Conservation (phyloP, 2,797 vertebrate genomes). For the Neosilurus hyrtlii region DNA sequence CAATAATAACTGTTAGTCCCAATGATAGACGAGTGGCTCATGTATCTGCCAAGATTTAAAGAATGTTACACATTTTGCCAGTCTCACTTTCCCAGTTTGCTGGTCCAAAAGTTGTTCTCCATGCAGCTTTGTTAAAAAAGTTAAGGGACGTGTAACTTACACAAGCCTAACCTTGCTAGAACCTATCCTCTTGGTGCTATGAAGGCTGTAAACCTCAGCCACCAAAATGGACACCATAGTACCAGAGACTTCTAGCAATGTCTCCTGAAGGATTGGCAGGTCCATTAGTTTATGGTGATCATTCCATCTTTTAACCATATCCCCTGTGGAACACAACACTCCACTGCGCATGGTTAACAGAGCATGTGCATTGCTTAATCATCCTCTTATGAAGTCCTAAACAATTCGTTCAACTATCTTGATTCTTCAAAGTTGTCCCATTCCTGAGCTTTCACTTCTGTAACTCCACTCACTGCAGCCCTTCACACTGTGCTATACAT, state of each 20-base stretch:
- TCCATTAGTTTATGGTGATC: neutral
- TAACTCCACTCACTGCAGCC: neutral
- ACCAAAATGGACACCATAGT: neutral
- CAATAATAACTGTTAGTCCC: neutral
- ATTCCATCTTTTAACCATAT: neutral
- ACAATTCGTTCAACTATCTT: neutral
- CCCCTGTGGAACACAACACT: neutral
- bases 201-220: neutral
- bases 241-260: neutral
- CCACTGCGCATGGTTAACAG: neutral
- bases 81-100: neutral
- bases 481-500: neutral
- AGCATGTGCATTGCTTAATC: neutral
- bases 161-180: neutral
- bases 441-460: neutral
- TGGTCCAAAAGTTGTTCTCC: neutral
- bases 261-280: neutral
- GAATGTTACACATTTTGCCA: neutral
- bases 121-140: neutral
- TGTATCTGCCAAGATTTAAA: neutral
- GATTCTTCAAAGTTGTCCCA: neutral
- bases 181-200: neutral
- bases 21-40: neutral
- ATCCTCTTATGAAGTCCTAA: neutral
- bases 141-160: neutral